These are phyloP conservation scores for Streptopelia turtur DNA, from an alignment of 2,797 vertebrate species.

Conservation along the genomic window DNA sequence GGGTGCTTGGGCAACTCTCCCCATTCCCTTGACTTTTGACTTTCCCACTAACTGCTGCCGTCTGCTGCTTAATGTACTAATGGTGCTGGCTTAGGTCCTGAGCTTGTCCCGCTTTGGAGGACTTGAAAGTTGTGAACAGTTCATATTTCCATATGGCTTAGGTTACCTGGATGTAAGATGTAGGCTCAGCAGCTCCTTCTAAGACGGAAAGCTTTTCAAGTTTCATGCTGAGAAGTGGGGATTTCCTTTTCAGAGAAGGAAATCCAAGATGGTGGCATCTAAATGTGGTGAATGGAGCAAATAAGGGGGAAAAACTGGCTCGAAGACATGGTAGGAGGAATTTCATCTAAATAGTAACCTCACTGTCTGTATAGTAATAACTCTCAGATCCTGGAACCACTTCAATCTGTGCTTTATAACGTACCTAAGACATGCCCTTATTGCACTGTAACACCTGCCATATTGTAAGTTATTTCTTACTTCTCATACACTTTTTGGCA, in stretches of 20 bases:
- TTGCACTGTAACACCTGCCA: conserved; percentile 62
- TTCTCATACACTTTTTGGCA: conserved; percentile 67
- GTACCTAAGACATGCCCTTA: conserved; percentile 50
- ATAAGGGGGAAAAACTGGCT: background rate
- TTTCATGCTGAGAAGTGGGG: background rate
- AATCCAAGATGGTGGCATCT: conserved; percentile 22
- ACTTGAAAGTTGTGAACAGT: background rate
- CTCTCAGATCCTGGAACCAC: conserved; percentile 36
- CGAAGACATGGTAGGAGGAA: background rate
- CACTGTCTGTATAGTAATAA: background rate
- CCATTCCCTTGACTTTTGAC: background rate
- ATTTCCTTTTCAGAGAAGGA: conserved; percentile 15
- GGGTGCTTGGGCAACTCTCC: background rate
- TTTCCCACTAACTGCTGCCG: background rate
- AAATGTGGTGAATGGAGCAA: conserved; percentile 9
- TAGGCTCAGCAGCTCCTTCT: background rate
- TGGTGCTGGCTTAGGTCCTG: background rate
- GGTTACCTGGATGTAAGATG: background rate
- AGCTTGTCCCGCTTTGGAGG: background rate
- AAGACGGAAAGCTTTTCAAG: conserved; percentile 35
- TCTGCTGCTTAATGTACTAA: conserved; percentile 7
- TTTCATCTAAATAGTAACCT: conserved; percentile 8
- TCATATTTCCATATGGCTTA: background rate
- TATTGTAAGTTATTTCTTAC: conserved; percentile 65
- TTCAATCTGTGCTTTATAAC: conserved; percentile 47